These are phyloP conservation scores for Aldabrachelys gigantea DNA, from an alignment of 2,113 vertebrate genomes.

Conservation along the genomic window DNA sequence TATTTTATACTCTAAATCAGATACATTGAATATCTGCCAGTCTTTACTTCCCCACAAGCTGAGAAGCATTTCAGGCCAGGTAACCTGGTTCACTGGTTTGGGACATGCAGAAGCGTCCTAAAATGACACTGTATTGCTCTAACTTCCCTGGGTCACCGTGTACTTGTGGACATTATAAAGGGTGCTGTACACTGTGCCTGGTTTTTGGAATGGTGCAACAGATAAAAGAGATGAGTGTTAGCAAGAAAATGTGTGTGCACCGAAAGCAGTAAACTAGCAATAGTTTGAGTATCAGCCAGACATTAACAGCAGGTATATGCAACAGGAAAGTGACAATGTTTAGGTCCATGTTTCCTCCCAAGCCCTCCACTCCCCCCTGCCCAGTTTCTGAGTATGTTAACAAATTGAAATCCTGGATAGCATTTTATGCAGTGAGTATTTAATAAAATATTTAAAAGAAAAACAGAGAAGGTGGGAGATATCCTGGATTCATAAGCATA, in stretches of 20 bases:
- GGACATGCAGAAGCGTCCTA: background rate
- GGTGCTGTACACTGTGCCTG: background rate
- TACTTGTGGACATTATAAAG: background rate
- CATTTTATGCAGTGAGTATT: background rate
- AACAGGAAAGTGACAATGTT: background rate
- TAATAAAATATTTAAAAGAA: background rate
- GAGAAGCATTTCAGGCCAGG: background rate
- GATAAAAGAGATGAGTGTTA: background rate
- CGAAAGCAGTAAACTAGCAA: background rate
- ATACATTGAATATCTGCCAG: background rate
- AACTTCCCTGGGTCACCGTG: background rate
- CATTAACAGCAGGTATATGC: background rate
- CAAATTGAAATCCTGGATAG: background rate
- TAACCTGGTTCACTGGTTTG: background rate
- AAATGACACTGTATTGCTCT: background rate
- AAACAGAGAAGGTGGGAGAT: background rate
- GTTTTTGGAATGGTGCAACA: background rate
- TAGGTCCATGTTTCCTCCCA: background rate
- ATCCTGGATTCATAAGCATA: background rate
- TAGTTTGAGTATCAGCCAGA: background rate
- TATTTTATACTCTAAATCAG: background rate
- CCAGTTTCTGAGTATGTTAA: background rate
- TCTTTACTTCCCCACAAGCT: background rate
- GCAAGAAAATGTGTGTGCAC: background rate
- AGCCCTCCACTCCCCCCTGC: background rate